Evolutionary conservation across 2,797 vertebrate species (phyloP).

Genomic region (Lutjanus campechanus): DNA sequence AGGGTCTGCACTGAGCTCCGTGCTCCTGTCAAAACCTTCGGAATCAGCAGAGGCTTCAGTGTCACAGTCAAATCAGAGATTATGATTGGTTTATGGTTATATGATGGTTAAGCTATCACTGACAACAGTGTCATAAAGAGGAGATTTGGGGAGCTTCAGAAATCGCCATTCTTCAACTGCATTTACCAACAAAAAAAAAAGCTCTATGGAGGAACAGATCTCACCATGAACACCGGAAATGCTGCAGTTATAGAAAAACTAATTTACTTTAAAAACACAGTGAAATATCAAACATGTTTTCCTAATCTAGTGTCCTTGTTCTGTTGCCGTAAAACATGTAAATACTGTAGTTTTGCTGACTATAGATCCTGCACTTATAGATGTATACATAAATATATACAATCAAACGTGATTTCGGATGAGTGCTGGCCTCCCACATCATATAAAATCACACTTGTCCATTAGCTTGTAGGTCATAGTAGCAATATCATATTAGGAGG

Average conservation of each 20-base stretch:
- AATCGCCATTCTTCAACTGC: neutral
- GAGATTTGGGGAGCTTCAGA: neutral
- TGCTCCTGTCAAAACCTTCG: conserved; percentile 10
- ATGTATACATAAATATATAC: neutral
- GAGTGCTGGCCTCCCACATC: neutral
- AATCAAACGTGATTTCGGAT: neutral
- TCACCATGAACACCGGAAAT: neutral
- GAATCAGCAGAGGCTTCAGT: neutral
- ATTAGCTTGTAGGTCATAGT: neutral
- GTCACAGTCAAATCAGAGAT: conserved; percentile 8
- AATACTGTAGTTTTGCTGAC: neutral
- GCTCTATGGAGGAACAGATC: neutral
- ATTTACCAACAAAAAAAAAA: neutral
- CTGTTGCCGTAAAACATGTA: neutral
- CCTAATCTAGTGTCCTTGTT: neutral
- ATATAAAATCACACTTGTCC: neutral
- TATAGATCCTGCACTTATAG: neutral
- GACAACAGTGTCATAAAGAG: neutral
- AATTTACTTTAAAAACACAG: neutral
- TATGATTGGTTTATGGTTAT: conserved; percentile 8
- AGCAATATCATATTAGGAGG: neutral
- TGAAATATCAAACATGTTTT: neutral
- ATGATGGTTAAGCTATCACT: neutral
- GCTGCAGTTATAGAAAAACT: neutral
- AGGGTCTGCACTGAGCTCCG: neutral